phyloP scores from a whole-genome alignment of 2,888 invertebrate species.

The Sinelater perroti region DNA sequence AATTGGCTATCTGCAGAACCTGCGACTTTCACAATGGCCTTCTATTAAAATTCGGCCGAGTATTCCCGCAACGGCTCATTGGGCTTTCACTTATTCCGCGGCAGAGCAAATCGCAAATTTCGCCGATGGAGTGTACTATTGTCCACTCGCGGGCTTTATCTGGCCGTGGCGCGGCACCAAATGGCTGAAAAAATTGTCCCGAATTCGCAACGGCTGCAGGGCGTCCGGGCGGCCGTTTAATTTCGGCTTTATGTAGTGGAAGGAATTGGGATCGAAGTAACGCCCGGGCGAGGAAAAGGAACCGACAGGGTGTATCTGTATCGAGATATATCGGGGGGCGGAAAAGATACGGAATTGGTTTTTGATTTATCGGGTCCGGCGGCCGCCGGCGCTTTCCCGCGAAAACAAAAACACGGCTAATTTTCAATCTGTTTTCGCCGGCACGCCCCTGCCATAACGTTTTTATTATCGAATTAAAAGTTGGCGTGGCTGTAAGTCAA shows the following conservation, averaged over 20 bases:
- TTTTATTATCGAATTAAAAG: constrained; percentile 58
- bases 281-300: constrained; percentile 38
- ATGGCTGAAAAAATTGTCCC: constrained; percentile 19
- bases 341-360: constrained; percentile 48
- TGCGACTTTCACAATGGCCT: too few relatives aligned
- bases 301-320: constrained; percentile 39
- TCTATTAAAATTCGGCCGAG: too few relatives aligned
- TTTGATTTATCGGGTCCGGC: constrained; percentile 46
- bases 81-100: too few relatives aligned
- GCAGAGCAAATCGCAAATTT: too few relatives aligned
- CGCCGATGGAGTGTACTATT: too few relatives aligned
- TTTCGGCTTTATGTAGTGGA: constrained; percentile 44
- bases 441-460: constrained; percentile 57
- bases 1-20: too few relatives aligned
- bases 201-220: constrained; percentile 20
- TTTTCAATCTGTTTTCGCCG: constrained; percentile 60
- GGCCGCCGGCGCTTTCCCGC: constrained; percentile 11
- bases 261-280: constrained; percentile 40
- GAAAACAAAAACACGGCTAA: constrained; percentile 45
- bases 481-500: constrained; percentile 44
- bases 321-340: constrained; percentile 50
- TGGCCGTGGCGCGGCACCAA: too few relatives aligned
- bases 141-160: too few relatives aligned
- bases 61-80: too few relatives aligned
- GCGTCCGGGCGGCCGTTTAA: constrained; percentile 37